phyloP scores from a whole-genome alignment of 2,888 invertebrate genomes.

The Pammene aurita region DNA sequence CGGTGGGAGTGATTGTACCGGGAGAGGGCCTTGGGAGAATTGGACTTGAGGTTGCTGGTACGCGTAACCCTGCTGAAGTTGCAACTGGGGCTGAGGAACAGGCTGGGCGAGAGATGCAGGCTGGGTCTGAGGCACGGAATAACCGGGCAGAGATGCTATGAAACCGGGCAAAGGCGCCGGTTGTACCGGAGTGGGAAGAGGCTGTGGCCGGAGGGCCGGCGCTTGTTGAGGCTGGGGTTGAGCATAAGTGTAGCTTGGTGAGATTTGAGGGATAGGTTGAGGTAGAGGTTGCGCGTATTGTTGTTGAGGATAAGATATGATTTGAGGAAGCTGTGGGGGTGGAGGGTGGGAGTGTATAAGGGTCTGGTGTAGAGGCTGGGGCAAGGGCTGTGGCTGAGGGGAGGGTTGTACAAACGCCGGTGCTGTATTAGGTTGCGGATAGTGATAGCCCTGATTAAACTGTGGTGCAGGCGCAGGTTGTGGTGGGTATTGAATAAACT shows the following conservation, averaged over 20 bases:
- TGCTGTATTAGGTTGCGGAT: constrained; percentile 53
- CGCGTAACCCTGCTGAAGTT: constrained; percentile 47
- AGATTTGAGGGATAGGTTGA: constrained; percentile 27
- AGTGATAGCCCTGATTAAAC: constrained; percentile 54
- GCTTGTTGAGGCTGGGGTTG: constrained; percentile 28
- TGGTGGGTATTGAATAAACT: constrained; percentile 46
- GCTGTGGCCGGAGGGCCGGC: constrained; percentile 33
- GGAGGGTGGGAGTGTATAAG: constrained; percentile 33
- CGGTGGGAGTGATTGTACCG: constrained; percentile 3
- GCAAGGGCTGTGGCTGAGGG: constrained; percentile 21
- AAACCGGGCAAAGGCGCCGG: constrained; percentile 22
- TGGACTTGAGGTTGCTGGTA: constrained; percentile 49
- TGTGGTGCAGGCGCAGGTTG: constrained; percentile 47
- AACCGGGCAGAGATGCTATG: constrained; percentile 37
- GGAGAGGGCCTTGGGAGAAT: constrained; percentile 49
- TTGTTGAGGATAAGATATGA: constrained; percentile 18
- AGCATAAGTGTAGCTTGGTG: constrained; percentile 23
- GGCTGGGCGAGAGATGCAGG: constrained; percentile 42
- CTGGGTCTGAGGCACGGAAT: constrained; percentile 40
- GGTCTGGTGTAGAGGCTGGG: constrained; percentile 4
- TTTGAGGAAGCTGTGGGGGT: constrained; percentile 24
- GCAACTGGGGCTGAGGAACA: constrained; percentile 38
- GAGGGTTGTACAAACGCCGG: constrained; percentile 50
- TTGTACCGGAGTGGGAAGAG: constrained; percentile 37
- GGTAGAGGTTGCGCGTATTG: constrained; percentile 20